A percentile compares a stretch with the other conserved stretches of the same genome.
These are phyloP conservation scores for Orthosia cruda DNA, from an alignment of 2,888 invertebrate genomes.

Conservation along the genomic window DNA sequence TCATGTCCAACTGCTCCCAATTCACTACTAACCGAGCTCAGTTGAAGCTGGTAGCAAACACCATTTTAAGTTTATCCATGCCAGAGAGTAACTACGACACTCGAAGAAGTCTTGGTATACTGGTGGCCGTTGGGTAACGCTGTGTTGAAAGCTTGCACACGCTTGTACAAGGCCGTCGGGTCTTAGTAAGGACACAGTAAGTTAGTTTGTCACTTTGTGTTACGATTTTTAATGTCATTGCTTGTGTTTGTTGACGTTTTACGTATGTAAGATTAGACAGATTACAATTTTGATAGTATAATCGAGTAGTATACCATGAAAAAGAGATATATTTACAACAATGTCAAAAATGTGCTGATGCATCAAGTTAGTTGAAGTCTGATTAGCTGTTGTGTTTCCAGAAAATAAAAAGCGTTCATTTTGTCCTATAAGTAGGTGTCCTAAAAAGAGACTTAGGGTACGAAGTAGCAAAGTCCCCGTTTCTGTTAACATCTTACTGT, in stretches of 20 bases:
- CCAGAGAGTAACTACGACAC: slow-evolving; percentile 16
- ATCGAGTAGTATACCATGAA: too few relatives aligned
- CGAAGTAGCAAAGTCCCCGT: too few relatives aligned
- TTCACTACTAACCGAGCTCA: slow-evolving; percentile 64
- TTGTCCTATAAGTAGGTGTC: too few relatives aligned
- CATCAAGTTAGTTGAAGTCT: too few relatives aligned
- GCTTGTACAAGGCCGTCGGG: slow-evolving; percentile 82
- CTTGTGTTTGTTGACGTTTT: slow-evolving; percentile 31
- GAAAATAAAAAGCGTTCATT: too few relatives aligned
- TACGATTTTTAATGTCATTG: slow-evolving; percentile 65
- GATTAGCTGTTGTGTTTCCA: too few relatives aligned
- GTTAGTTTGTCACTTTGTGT: slow-evolving; percentile 66
- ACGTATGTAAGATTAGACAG: background rate
- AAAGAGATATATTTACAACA: too few relatives aligned
- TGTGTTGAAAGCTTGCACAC: slow-evolving; percentile 83
- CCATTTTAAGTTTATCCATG: slow-evolving; percentile 62
- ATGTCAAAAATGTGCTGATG: too few relatives aligned
- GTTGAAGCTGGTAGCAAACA: slow-evolving; percentile 55
- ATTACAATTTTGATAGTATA: background rate
- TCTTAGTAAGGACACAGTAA: slow-evolving; percentile 82
- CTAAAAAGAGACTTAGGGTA: too few relatives aligned
- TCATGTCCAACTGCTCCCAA: slow-evolving; percentile 53
- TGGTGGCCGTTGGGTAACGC: slow-evolving; percentile 79
- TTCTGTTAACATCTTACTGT: too few relatives aligned
- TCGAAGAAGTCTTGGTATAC: slow-evolving; percentile 52